Conservation (phyloP, 1,140 invertebrate genomes). For the Myzus persicae region DNA sequence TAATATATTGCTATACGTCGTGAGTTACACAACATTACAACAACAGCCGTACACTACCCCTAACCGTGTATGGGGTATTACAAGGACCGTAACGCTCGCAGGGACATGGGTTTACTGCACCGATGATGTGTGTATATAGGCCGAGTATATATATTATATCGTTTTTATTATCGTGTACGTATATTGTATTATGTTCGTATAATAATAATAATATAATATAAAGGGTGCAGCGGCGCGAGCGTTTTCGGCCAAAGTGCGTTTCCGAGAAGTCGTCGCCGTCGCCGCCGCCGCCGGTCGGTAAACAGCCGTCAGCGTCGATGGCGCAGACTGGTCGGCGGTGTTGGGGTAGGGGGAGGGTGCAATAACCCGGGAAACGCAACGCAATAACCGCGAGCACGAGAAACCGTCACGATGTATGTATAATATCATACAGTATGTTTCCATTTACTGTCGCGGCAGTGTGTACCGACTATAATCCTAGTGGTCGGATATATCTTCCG, state of each 20-base stretch:
- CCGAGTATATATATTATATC: background rate
- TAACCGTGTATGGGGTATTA: background rate
- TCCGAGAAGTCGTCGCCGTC: background rate
- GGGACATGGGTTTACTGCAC: background rate
- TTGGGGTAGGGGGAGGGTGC: background rate
- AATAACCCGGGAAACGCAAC: constrained; percentile 13
- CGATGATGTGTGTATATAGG: background rate
- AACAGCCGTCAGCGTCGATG: background rate
- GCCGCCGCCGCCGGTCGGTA: background rate
- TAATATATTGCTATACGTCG: background rate
- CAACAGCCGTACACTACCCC: background rate
- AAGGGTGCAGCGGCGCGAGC: background rate
- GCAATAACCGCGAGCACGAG: background rate
- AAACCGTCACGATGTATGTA: background rate
- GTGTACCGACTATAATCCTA: too few relatives aligned
- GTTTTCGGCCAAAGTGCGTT: constrained; percentile 5
- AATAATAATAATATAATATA: background rate
- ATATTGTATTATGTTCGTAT: background rate
- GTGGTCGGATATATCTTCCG: too few relatives aligned
- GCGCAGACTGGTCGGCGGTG: background rate
- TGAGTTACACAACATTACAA: background rate
- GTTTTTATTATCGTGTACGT: background rate
- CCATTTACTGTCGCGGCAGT: background rate
- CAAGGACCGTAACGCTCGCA: background rate
- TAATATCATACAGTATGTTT: background rate